Percentiles rank a stretch among this genome's conserved stretches.
These are phyloP conservation scores for Bicyclus anynana DNA, from an alignment of 1,140 invertebrate genomes.

Conservation along the genomic window DNA sequence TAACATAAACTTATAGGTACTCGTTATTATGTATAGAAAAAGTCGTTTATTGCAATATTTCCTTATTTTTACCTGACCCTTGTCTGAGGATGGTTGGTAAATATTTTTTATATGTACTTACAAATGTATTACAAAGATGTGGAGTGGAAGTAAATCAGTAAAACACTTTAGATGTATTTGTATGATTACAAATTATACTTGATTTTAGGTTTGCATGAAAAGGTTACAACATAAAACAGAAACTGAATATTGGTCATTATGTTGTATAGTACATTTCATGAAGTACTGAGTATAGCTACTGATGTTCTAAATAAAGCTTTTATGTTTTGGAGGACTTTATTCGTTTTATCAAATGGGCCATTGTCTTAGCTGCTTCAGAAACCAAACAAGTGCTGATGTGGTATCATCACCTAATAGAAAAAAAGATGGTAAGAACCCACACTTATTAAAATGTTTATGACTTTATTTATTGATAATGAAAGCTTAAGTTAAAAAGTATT, in stretches of 20 bases:
- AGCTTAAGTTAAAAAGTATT: no score
- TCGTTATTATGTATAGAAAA: constrained; percentile 17
- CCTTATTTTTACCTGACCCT: constrained; percentile 29
- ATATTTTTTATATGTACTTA: constrained; percentile 6
- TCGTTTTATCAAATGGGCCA: constrained; percentile 85
- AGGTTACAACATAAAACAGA: constrained; percentile 32
- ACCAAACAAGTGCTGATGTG: constrained; percentile 80
- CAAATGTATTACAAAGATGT: no score
- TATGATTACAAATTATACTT: background rate
- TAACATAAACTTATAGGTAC: background rate
- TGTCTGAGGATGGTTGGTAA: constrained; percentile 37
- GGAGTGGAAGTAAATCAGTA: no score
- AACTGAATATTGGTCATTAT: constrained; percentile 56
- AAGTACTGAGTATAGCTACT: constrained; percentile 46
- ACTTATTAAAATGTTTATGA: no score
- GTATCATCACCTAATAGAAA: constrained; percentile 76
- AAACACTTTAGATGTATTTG: no score
- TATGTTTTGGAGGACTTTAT: constrained; percentile 48
- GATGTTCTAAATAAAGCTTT: constrained; percentile 41
- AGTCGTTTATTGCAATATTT: constrained; percentile 6
- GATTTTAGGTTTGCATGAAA: constrained; percentile 38
- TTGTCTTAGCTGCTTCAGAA: constrained; percentile 86
- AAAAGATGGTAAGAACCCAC: constrained; percentile 79
- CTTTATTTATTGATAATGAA: no score
- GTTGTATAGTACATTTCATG: constrained; percentile 57